phyloP scores from a whole-genome alignment of 2,888 invertebrate genomes.

The Drosophila longiperda region DNA sequence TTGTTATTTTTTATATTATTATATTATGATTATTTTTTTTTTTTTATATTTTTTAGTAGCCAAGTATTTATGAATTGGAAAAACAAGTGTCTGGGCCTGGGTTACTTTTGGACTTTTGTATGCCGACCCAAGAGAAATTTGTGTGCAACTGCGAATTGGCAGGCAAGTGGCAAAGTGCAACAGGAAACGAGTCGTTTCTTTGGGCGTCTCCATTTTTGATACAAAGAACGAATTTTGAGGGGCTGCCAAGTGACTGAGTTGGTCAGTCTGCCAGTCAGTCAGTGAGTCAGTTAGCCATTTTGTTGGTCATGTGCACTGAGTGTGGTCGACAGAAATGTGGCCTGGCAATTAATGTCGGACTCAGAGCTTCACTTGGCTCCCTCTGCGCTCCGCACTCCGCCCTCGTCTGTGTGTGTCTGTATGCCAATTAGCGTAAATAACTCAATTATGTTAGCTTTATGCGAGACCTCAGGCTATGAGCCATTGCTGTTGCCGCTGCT shows the following conservation, averaged over 20 bases:
- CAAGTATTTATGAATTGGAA: too few species aligned
- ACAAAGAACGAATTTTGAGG: slow-evolving; percentile 38
- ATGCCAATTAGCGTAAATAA: slow-evolving; percentile 71
- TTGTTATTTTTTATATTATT: too few species aligned
- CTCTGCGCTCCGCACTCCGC: neutral
- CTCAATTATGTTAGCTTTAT: slow-evolving; percentile 66
- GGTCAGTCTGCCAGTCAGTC: slow-evolving; percentile 2
- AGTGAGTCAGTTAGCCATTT: slow-evolving; percentile 17
- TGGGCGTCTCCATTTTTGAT: slow-evolving; percentile 18
- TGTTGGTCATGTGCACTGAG: slow-evolving; percentile 54
- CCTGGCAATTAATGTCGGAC: slow-evolving; percentile 45
- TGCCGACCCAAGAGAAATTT: slow-evolving; percentile 3
- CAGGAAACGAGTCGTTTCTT: slow-evolving; percentile 27
- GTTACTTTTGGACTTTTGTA: neutral
- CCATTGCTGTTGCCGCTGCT: slow-evolving; percentile 7
- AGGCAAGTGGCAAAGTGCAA: slow-evolving; percentile 41
- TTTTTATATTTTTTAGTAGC: too few species aligned
- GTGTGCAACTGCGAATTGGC: slow-evolving; percentile 2
- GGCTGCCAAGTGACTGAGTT: neutral
- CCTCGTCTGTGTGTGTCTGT: slow-evolving; percentile 14
- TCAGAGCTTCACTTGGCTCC: neutral
- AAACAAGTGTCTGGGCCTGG: neutral
- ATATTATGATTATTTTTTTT: too few species aligned
- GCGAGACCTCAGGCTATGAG: slow-evolving; percentile 8
- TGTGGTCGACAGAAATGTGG: slow-evolving; percentile 43